Evolutionary conservation across 2,888 invertebrate genomes (phyloP).

Genomic region (Ophraella communa): DNA sequence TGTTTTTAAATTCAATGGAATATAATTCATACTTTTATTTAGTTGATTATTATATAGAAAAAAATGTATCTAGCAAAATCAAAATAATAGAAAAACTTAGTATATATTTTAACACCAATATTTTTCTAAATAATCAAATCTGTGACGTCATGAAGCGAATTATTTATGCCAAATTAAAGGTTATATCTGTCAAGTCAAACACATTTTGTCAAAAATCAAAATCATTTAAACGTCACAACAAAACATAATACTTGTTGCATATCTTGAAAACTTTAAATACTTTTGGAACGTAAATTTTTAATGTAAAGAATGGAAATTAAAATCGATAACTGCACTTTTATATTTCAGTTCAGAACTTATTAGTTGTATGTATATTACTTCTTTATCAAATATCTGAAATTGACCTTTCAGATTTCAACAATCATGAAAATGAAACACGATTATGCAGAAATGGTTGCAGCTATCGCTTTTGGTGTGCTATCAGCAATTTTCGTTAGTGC

Average conservation of each 20-base stretch:
- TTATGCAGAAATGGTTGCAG: constrained; percentile 72
- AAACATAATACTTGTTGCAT: background rate
- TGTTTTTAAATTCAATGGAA: too few species aligned
- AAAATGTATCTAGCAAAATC: too few species aligned
- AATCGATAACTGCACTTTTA: background rate
- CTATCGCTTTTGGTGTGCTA: constrained; percentile 71
- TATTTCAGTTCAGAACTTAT: background rate
- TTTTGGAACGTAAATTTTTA: background rate
- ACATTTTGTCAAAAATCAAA: background rate
- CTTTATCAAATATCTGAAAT: background rate
- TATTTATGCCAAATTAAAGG: too few species aligned
- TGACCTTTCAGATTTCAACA: background rate
- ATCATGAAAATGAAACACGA: constrained; percentile 53
- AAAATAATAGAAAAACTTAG: too few species aligned
- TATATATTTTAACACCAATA: too few species aligned
- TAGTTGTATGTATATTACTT: background rate
- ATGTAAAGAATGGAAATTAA: constrained; percentile 5
- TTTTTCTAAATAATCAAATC: too few species aligned
- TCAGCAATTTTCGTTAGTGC: constrained; percentile 73
- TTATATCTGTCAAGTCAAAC: too few species aligned
- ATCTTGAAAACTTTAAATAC: background rate
- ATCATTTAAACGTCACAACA: background rate
- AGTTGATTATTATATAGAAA: too few species aligned
- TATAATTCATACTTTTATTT: too few species aligned
- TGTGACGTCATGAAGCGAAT: too few species aligned